These are phyloP conservation scores for Actinernus sp. DNA, from an alignment of 92 coral and sea anemone genomes.

Conservation along the genomic window DNA sequence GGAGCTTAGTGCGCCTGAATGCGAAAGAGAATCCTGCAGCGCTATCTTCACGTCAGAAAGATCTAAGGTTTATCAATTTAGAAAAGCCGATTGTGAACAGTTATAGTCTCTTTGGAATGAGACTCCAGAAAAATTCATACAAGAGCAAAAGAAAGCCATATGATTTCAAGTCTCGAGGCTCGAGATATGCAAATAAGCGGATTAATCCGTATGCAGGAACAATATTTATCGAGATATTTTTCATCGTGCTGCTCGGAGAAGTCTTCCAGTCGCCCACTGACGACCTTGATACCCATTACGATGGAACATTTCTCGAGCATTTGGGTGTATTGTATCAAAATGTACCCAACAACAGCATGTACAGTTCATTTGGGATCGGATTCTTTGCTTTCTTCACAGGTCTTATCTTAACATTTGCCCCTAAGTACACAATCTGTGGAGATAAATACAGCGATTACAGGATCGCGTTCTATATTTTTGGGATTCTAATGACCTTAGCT, in stretches of 20 bases:
- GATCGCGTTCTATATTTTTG: slow-evolving; percentile 73
- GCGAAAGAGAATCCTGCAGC: neutral
- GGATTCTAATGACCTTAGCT: slow-evolving; percentile 71
- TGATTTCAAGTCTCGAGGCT: slow-evolving; percentile 72
- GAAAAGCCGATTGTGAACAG: slow-evolving; percentile 57
- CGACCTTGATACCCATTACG: slow-evolving; percentile 79
- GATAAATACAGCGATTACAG: slow-evolving; percentile 72
- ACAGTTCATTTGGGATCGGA: slow-evolving; percentile 83
- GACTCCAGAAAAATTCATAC: slow-evolving; percentile 24
- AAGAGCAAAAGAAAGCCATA: slow-evolving; percentile 44
- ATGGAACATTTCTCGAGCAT: slow-evolving; percentile 87
- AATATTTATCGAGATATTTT: slow-evolving; percentile 70
- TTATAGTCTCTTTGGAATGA: slow-evolving; percentile 59
- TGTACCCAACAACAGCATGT: slow-evolving; percentile 61
- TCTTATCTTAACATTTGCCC: slow-evolving; percentile 53
- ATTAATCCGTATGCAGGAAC: slow-evolving; percentile 66
- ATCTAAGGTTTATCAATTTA: slow-evolving; percentile 16
- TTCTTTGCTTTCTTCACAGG: slow-evolving; percentile 74
- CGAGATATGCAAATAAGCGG: slow-evolving; percentile 60
- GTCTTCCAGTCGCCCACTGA: slow-evolving; percentile 85
- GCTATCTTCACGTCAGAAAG: neutral
- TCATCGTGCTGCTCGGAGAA: slow-evolving; percentile 71
- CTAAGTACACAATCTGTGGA: slow-evolving; percentile 66
- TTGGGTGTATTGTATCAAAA: slow-evolving; percentile 82
- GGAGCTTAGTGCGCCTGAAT: neutral